Evolutionary conservation across 1,140 invertebrate genomes (phyloP), one percentile per base, ranked within the genome.

Genomic region (Bombyx mori): DNA sequence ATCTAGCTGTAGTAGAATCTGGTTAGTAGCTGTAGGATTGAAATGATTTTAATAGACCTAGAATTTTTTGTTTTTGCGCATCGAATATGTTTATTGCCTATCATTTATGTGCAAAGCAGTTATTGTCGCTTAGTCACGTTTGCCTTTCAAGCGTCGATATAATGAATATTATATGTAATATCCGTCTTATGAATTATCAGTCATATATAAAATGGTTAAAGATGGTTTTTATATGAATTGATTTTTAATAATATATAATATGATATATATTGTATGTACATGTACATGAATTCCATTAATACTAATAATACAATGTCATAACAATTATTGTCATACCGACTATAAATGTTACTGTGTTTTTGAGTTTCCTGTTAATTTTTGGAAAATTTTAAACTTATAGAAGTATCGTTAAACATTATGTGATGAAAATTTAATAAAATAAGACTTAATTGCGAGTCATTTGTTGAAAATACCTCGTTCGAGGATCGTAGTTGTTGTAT

Each of bases 401-500:
- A 69, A 56, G 72, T 79, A 69, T 86, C 78, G 81, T 87, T 83
- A 70, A 81, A 77, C 67, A 79, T 84, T 82, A 75, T 86, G 83
- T 86, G 82, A 87, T 85, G 65, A 65, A 75, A 73, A 78, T 73
- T 62, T 68, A 82, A 82, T 82, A 78, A 84, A 81, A 77, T 82
- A 82, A 87, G 84, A 87, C 82, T 87, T 83, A 82, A 87, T 84
- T 82, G 75, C 79, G 79, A 77, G 74, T 83, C 70, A 83, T 87
- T 86, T 87, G 84, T 87, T 87, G 81, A 83, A 63, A 73, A 82
- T 77, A 82, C 82, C 82, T 83, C 77, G 61, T 54, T 68, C 65
- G 76, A 67, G 84, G 79, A 77, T 77, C 12, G 79, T 86, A 87
- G 84, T 87, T 87, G 84, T 87, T 87, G 84, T 85, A 86, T 82